phyloP scores from a whole-genome alignment of 1,140 invertebrate species.

The Hormaphis cornu region DNA sequence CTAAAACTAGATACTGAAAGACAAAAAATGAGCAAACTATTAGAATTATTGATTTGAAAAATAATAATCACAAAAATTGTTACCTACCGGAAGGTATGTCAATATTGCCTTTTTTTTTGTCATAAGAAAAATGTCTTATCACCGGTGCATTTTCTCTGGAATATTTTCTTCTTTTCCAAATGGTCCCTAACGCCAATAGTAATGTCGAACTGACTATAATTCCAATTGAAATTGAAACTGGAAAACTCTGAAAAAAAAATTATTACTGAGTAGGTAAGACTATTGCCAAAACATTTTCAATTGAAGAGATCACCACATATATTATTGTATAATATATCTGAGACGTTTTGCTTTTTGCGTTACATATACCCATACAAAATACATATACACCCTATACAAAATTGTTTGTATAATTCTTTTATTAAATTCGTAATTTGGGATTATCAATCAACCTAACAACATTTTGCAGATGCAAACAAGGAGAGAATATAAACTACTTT shows the following conservation, averaged over 20 bases:
- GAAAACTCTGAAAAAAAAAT: background rate
- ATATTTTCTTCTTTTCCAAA: conserved; percentile 19
- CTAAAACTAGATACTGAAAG: conserved; percentile 21
- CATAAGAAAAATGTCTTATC: conserved; percentile 9
- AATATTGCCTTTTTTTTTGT: background rate
- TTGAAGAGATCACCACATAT: too few species aligned
- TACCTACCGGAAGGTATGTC: conserved; percentile 11
- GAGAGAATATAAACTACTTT: too few species aligned
- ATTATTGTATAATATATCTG: too few species aligned
- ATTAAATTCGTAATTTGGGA: too few species aligned
- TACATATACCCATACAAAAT: too few species aligned
- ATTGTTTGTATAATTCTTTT: too few species aligned
- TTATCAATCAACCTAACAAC: too few species aligned
- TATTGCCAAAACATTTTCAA: too few species aligned
- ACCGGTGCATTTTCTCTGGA: background rate
- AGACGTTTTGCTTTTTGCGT: too few species aligned
- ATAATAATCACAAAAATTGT: background rate
- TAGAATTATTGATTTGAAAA: background rate
- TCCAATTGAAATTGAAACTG: background rate
- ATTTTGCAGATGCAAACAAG: too few species aligned
- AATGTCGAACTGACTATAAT: background rate
- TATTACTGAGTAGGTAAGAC: too few species aligned
- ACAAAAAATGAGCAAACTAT: background rate
- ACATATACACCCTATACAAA: too few species aligned
- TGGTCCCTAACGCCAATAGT: background rate